Base-by-base conservation (phyloP, 2,113 vertebrate species). In the Heteronetta atricapilla region DNA sequence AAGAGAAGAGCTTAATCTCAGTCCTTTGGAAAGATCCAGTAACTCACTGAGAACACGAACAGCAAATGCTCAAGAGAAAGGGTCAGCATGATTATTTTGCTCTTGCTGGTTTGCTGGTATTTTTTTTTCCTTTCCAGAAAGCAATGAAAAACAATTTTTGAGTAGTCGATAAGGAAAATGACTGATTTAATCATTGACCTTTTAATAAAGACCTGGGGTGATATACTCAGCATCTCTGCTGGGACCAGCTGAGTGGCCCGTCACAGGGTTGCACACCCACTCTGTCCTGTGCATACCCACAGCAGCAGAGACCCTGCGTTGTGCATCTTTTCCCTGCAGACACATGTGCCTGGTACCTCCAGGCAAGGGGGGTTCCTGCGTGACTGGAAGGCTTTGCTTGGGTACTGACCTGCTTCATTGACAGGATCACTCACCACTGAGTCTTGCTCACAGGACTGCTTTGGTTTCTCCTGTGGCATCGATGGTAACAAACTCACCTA, bases 291-390 rank as follows among this genome's bases (percentile, higher is more conserved):
- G 67, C 23, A 28, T 21, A 52, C 25, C 56, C n/a, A 33, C n/a
- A 33, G 67, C 21, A 55, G 7, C 29, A 48, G 11, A 15, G 11
- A 31, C 38, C 11, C 38, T 68, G 5, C 7, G 7, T 31, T 55
- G 21, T 50, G 23, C 15, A 23, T 38, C 26, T 62, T 66, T 67
- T 74, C 34, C 44, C 10, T 11, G 6, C 53, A 46, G 70, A 80
- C 60, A 2, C 2, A 0, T 6, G 1, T 82, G 36, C 55, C 40
- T 63, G 50, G 5, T 29, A 23, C 55, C 19, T 68, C 56, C 40
- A 48, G 17, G 74, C 68, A 42, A 29, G 26, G 11, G 25, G 10
- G 21, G 6, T 48, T 79, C 62, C 58, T 36, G 44, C 44, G 4
- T 66, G 55, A 38, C 23, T 73, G 48, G 58, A 88, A 28, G 0